These are phyloP conservation scores for Otus sunia DNA, from an alignment of 2,113 vertebrate genomes.

Conservation along the genomic window DNA sequence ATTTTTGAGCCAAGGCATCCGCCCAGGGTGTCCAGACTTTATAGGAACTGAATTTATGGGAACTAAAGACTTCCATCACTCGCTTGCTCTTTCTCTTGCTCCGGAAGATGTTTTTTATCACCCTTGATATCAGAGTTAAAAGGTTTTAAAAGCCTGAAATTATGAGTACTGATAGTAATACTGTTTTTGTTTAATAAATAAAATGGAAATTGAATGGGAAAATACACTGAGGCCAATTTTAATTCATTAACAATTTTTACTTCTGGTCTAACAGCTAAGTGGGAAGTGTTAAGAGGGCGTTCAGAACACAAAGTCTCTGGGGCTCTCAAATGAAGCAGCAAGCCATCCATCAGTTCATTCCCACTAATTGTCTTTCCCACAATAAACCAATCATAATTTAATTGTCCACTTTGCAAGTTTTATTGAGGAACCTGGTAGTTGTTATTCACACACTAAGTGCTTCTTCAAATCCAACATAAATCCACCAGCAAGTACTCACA, in stretches of 20 bases:
- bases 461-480: not conserved
- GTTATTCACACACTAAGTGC: not conserved
- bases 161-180: not conserved
- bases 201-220: not conserved
- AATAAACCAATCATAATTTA: not conserved
- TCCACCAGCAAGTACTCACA: not conserved
- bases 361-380: not conserved
- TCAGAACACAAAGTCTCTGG: not conserved
- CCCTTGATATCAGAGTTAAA: not conserved
- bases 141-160: not conserved
- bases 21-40: conserved; percentile 38
- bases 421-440: not conserved
- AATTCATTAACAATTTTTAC: not conserved
- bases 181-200: not conserved
- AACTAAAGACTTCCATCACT: not conserved
- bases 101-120: conserved; percentile 5
- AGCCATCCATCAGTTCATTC: not conserved
- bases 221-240: not conserved
- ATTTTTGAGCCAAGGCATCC: conserved; percentile 40
- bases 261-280: not conserved
- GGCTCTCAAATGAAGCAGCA: not conserved
- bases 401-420: not conserved
- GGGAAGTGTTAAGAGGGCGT: not conserved
- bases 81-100: not conserved
- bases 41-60: conserved; percentile 29